Conservation (phyloP, 2,888 invertebrate genomes). For the Octonoba sinensis region DNA sequence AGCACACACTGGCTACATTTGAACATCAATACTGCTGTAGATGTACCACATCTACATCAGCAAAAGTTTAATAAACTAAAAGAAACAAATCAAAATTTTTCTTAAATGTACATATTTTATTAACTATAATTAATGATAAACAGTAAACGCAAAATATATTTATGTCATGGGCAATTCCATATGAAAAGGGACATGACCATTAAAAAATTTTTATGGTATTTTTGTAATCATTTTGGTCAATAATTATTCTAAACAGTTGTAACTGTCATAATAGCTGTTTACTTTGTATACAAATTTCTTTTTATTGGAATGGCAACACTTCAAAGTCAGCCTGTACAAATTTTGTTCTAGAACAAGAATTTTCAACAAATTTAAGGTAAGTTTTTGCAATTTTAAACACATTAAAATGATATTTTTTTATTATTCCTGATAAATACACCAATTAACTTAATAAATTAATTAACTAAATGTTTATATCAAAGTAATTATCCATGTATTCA, state of each 20-base stretch:
- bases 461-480: conserved; percentile 11
- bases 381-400: conserved; percentile 8
- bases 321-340: conserved; percentile 6
- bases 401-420: conserved; percentile 16
- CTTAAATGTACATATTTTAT: no score
- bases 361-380: conserved; percentile 13
- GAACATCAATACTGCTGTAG: no score
- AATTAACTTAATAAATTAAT: conserved; percentile 17
- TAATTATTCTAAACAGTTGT: conserved; percentile 20
- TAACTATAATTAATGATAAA: no score
- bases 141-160: no score
- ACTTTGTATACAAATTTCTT: conserved; percentile 13
- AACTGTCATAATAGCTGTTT: conserved; percentile 8
- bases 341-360: conserved; percentile 21
- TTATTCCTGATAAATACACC: conserved; percentile 12
- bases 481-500: conserved; percentile 12
- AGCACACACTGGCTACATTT: no score
- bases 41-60: no score
- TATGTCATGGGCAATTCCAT: no score
- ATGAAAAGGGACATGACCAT: no score
- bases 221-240: conserved; percentile 11
- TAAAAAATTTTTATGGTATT: conserved; percentile 1
- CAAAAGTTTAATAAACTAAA: no score
- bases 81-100: no score
- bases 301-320: conserved; percentile 20